These are phyloP conservation scores for Megalops cyprinoides DNA, from an alignment of 2,797 vertebrate species.

Conservation along the genomic window DNA sequence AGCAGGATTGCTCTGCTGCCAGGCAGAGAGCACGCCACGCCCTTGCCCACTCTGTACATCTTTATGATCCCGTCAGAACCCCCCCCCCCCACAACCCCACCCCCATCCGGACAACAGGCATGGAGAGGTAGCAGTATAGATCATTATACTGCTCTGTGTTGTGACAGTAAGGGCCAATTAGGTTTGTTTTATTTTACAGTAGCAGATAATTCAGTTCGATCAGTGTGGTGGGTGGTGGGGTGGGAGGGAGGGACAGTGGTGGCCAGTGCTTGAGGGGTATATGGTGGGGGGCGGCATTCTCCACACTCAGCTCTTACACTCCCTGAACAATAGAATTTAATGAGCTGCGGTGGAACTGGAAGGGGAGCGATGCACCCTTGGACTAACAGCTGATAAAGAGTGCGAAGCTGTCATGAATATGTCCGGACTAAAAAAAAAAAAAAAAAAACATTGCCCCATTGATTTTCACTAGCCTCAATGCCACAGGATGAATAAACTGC, in stretches of 20 bases:
- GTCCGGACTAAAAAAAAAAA: background rate
- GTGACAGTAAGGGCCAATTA: conserved; percentile 17
- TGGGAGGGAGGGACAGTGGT: too few relatives aligned
- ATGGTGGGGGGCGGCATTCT: background rate
- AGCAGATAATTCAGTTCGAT: background rate
- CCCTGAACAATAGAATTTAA: background rate
- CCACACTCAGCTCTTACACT: background rate
- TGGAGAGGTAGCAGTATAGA: too few relatives aligned
- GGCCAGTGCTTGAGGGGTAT: background rate
- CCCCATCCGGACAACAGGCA: too few relatives aligned
- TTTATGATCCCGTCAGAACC: too few relatives aligned
- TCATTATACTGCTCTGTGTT: too few relatives aligned
- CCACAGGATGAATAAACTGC: background rate
- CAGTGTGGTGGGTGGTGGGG: background rate
- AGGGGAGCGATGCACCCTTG: background rate
- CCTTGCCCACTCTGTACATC: too few relatives aligned
- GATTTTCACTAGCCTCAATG: background rate
- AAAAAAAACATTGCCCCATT: background rate
- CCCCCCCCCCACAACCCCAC: too few relatives aligned
- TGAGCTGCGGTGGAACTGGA: background rate
- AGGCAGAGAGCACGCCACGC: too few relatives aligned
- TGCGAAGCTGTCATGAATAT: background rate
- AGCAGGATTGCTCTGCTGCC: too few relatives aligned
- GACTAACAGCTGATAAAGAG: background rate
- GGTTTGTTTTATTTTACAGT: background rate